These are phyloP conservation scores for Vimba vimba DNA, from an alignment of 2,113 vertebrate genomes.

Conservation along the genomic window DNA sequence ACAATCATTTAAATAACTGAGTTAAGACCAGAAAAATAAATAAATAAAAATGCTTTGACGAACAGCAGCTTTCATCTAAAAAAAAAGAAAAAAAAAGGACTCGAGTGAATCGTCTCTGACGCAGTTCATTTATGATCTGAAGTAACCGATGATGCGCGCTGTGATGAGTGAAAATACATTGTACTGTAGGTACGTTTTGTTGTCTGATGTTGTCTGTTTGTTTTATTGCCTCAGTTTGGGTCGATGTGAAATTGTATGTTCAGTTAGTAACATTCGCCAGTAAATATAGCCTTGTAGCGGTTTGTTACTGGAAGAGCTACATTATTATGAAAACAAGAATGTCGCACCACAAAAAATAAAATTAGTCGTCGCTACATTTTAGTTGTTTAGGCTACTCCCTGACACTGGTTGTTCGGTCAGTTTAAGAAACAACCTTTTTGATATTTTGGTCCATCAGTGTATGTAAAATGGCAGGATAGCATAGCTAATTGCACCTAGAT, in stretches of 20 bases:
- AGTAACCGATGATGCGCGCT: not conserved
- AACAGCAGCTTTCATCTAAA: not conserved
- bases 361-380: not conserved
- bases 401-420: not conserved
- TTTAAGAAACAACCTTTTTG: not conserved
- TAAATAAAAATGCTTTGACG: not conserved
- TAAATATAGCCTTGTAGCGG: not conserved
- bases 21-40: not conserved
- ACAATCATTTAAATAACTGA: not conserved
- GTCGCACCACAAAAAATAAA: not conserved
- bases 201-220: not conserved
- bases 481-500: not conserved
- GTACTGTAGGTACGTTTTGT: not conserved
- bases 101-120: not conserved
- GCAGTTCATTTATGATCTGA: not conserved
- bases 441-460: not conserved
- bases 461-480: not conserved
- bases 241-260: not conserved
- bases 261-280: not conserved
- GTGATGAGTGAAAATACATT: not conserved
- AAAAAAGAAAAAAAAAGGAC: not conserved
- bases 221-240: not conserved
- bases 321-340: not conserved
- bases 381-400: not conserved
- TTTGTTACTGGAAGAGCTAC: not conserved